Evolutionary conservation across 1,140 invertebrate genomes (phyloP).

Genomic region (Brachionus koreanus): DNA sequence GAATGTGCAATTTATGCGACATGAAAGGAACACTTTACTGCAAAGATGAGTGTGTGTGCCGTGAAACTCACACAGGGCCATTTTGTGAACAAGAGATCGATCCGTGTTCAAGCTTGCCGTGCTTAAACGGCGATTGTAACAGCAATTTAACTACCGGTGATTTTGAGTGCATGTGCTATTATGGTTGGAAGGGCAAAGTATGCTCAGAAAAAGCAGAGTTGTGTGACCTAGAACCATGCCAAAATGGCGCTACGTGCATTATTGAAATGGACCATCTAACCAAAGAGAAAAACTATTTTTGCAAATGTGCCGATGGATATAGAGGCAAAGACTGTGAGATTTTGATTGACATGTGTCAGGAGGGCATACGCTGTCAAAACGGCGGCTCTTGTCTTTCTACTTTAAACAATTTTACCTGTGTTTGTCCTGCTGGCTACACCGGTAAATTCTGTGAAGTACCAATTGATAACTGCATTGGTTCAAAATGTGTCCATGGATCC

Average conservation of each 20-base stretch:
- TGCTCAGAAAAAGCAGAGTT: not conserved
- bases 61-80: not conserved
- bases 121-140: constrained; percentile 21
- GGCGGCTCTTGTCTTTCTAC: constrained; percentile 70
- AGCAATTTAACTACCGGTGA: not conserved
- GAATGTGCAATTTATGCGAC: not conserved
- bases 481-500: constrained; percentile 8
- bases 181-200: constrained; percentile 21
- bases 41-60: constrained; percentile 46
- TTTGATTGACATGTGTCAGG: not conserved
- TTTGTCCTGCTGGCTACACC: constrained; percentile 37
- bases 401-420: constrained; percentile 26
- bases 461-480: constrained; percentile 1
- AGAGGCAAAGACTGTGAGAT: constrained; percentile 39
- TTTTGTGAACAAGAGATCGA: constrained; percentile 59
- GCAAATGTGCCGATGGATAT: constrained; percentile 18
- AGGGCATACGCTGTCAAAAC: constrained; percentile 71
- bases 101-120: constrained; percentile 75
- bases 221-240: not conserved
- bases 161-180: constrained; percentile 27
- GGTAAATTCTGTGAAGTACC: not conserved
- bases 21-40: constrained; percentile 33
- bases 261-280: not conserved
- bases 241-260: not conserved
- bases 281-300: not conserved